Conservation (phyloP, 2,797 vertebrate genomes). For the Alosa sapidissima region DNA sequence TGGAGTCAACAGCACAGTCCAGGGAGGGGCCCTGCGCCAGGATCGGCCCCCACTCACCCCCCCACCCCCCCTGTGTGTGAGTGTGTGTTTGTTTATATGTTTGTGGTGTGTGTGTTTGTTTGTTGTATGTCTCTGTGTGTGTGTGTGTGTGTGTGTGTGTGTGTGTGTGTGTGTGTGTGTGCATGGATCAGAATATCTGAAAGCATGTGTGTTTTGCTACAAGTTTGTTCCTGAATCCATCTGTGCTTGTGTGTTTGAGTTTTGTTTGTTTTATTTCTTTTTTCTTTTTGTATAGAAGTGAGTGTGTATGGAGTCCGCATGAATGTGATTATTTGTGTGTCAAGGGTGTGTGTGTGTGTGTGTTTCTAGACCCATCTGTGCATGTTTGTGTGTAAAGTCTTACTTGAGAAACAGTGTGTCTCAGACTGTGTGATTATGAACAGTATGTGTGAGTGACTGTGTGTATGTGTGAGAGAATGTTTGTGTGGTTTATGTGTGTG, state of each 20-base stretch:
- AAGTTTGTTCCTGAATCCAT: neutral
- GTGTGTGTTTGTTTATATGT: neutral
- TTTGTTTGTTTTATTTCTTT: neutral
- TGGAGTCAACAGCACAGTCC: neutral
- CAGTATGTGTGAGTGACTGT: slow-evolving; percentile 14
- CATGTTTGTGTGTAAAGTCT: slow-evolving; percentile 3
- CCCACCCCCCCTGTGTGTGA: neutral
- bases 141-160: neutral
- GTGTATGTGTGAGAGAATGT: neutral
- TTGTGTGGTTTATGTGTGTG: neutral
- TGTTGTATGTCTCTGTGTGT: neutral
- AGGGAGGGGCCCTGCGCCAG: neutral
- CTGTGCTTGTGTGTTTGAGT: neutral
- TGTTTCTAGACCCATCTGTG: slow-evolving; percentile 15
- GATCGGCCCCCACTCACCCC: neutral
- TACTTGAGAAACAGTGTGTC: neutral
- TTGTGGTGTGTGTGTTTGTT: slow-evolving; percentile 25
- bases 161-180: slow-evolving; percentile 27
- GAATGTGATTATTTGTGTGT: slow-evolving; percentile 14
- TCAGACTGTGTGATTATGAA: slow-evolving; percentile 8
- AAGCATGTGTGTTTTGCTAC: neutral
- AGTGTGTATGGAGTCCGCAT: neutral
- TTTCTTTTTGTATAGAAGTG: neutral
- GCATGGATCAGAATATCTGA: slow-evolving; percentile 24
- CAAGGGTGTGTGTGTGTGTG: neutral